These are phyloP conservation scores for Limnephilus rhombicus DNA, from an alignment of 2,888 invertebrate genomes.

Conservation along the genomic window DNA sequence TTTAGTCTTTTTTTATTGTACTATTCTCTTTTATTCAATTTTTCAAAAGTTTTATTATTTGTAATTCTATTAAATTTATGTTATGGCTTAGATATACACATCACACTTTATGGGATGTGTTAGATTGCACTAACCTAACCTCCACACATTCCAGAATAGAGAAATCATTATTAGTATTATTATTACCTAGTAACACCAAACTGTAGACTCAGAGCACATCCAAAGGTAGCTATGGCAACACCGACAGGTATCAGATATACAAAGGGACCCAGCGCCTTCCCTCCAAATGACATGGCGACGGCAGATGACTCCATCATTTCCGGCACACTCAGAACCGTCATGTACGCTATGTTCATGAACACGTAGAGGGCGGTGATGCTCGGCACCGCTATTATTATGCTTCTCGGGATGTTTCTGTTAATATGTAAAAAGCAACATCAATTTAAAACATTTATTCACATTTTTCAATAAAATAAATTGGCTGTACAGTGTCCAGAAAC, in stretches of 20 bases:
- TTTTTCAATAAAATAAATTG: not conserved
- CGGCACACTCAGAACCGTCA: conserved; percentile 85
- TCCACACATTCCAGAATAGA: too few relatives aligned
- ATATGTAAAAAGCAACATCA: conserved; percentile 35
- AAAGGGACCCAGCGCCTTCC: conserved; percentile 81
- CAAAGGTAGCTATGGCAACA: conserved; percentile 87
- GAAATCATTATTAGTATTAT: not conserved
- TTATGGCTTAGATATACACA: too few relatives aligned
- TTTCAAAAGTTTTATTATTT: too few relatives aligned
- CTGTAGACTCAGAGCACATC: conserved; percentile 87
- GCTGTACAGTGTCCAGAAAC: too few relatives aligned
- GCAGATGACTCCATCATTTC: conserved; percentile 87
- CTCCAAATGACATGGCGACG: conserved; percentile 88
- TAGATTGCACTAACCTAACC: too few relatives aligned
- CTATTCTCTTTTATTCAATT: too few relatives aligned
- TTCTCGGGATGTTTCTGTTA: conserved; percentile 87
- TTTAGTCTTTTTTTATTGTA: too few relatives aligned
- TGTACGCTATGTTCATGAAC: conserved; percentile 91
- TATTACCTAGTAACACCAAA: conserved; percentile 84
- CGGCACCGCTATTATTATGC: conserved; percentile 89
- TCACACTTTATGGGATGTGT: too few relatives aligned
- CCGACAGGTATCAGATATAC: conserved; percentile 85
- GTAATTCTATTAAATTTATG: too few relatives aligned
- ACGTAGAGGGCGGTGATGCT: conserved; percentile 88
- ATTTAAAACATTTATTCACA: not conserved